Evolutionary conservation across 2,888 invertebrate species (phyloP).

Genomic region (Cenopis cana): DNA sequence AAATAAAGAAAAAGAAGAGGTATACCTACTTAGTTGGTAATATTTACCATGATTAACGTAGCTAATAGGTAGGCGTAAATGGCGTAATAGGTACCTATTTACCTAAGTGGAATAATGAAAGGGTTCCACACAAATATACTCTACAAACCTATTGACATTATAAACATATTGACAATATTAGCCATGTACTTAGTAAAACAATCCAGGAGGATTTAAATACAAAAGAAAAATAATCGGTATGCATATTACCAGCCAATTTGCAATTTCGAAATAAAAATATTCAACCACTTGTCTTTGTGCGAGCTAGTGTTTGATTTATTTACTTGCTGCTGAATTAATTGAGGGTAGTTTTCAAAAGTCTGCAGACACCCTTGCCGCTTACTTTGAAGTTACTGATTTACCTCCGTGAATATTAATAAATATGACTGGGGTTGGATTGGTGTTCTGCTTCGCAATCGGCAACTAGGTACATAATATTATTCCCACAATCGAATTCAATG

Average conservation of each 20-base stretch:
- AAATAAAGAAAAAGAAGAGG: too few relatives aligned
- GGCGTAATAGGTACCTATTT: too few relatives aligned
- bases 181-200: not conserved
- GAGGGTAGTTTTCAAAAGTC: constrained; percentile 41
- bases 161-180: too few relatives aligned
- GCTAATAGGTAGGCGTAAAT: too few relatives aligned
- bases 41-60: too few relatives aligned
- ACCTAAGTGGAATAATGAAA: not conserved
- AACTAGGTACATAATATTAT: too few relatives aligned
- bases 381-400: constrained; percentile 33
- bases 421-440: constrained; percentile 41
- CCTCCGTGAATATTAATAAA: constrained; percentile 39
- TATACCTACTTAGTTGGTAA: too few relatives aligned
- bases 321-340: constrained; percentile 47
- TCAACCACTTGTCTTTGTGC: constrained; percentile 62
- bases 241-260: constrained; percentile 80
- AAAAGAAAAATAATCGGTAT: constrained; percentile 59
- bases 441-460: not conserved
- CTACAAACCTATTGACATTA: too few relatives aligned
- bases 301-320: constrained; percentile 56
- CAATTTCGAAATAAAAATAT: constrained; percentile 69
- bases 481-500: too few relatives aligned
- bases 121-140: too few relatives aligned
- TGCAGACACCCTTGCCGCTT: constrained; percentile 32
- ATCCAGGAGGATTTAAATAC: constrained; percentile 51